Percentiles rank a stretch among this genome's conserved stretches.
Evolutionary conservation across 2,888 invertebrate species (phyloP).

Genomic region (Watsonalla cultraria): DNA sequence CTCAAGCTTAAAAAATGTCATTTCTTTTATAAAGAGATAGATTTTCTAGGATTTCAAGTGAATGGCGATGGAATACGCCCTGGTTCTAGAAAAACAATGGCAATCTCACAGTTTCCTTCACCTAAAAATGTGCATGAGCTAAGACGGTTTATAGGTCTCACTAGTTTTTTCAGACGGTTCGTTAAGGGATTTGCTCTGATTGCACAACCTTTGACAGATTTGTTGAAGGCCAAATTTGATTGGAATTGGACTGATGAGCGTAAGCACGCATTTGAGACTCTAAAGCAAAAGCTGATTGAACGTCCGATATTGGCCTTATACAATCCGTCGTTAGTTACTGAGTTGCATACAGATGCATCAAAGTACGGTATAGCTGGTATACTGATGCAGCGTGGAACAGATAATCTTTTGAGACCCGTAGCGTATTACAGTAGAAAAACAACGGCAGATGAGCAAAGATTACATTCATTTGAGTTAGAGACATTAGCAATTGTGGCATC

Average conservation of each 20-base stretch:
- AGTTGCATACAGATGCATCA: conserved; percentile 42
- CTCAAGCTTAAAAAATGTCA: conserved; percentile 26
- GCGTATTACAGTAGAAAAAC: conserved; percentile 23
- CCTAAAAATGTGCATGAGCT: conserved; percentile 22
- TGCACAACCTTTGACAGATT: conserved; percentile 21
- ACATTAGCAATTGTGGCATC: conserved; percentile 19
- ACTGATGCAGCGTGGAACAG: conserved; percentile 23
- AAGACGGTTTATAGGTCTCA: conserved; percentile 26
- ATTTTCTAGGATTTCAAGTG: conserved; percentile 27
- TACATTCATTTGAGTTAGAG: conserved; percentile 20
- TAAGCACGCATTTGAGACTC: conserved; percentile 14
- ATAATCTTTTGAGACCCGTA: conserved; percentile 9
- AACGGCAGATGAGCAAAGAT: conserved; percentile 13
- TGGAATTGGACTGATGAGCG: conserved; percentile 21
- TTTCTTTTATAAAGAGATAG: conserved; percentile 21
- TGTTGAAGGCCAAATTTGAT: conserved; percentile 5
- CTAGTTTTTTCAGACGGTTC: conserved; percentile 30
- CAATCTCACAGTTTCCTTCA: conserved; percentile 15
- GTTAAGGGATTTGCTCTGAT: conserved; percentile 21
- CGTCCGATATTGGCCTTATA: conserved; percentile 30
- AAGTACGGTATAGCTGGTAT: conserved; percentile 30
- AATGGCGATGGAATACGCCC: conserved; percentile 17
- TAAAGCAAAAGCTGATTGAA: conserved; percentile 21
- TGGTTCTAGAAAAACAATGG: conserved; percentile 12
- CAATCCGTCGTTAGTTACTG: conserved; percentile 17